Base-by-base conservation (phyloP, 2,113 vertebrate genomes). In the Scophthalmus maximus region DNA sequence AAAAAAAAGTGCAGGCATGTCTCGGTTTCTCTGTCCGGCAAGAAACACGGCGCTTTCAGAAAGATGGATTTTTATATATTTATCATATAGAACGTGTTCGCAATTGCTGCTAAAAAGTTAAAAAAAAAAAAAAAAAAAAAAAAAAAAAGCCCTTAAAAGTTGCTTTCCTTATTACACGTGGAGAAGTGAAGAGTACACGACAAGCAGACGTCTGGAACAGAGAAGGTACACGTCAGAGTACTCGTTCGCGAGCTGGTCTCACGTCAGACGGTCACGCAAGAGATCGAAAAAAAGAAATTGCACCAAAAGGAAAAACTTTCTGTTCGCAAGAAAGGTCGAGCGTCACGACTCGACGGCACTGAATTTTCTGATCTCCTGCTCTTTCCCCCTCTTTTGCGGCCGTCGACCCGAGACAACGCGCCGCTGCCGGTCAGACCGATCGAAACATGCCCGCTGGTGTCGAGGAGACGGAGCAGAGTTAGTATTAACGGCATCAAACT, bases 1-100 rank as follows among this genome's bases (percentile, higher is more conserved):
- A n/a, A n/a, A n/a, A n/a, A 97, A 94, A 30, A 95, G 89, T 67
- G 93, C 90, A 93, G 92, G 87, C 94, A 93, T 94, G 93, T 94
- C 77, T 89, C 55, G 68, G 77, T 86, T 78, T 62, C 74, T 89
- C 88, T 86, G 85, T 83, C 85, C 82, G 82, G 82, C 65, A 61
- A 72, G 76, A 87, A n/a, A 83, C 59, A 78, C 66, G 57, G 52
- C 23, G 40, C 62, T 63, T 68, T 79, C 47, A 60, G 66, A 56
- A 52, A 72, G 62, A 26, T 62, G 52, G 15, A 50, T 62, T 74
- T 40, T 36, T 74, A 25, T 55, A 14, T 56, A 47, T 25, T 42
- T 59, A 49, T n/a, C n/a, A n/a, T 15, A 44, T 61, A 56, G 36
- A 64, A 50, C 1, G 56, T 77, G 32, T 73, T 60, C 32, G 66